Percentiles rank a stretch among this genome's conserved stretches.
Evolutionary conservation across 2,797 vertebrate species (phyloP).

Genomic region (Triplophysa bombifrons): DNA sequence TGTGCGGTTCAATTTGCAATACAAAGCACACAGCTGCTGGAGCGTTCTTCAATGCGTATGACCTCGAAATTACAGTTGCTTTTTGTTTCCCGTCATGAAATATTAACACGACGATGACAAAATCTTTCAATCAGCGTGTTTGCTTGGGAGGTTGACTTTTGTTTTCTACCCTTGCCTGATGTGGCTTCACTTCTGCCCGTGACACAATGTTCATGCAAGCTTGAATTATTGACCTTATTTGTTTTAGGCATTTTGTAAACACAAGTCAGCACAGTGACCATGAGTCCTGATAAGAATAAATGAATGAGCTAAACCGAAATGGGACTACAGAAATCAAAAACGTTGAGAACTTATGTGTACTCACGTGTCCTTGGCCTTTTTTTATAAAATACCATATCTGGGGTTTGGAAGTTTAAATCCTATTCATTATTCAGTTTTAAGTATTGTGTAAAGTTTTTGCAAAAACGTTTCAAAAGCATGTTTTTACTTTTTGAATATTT

Average conservation of each 20-base stretch:
- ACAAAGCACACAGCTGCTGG: slow-evolving; percentile 23
- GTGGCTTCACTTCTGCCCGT: not conserved
- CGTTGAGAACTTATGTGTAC: not conserved
- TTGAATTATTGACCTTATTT: slow-evolving; percentile 47
- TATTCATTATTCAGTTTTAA: not conserved
- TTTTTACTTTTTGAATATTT: too few species aligned
- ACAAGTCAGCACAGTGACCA: not conserved
- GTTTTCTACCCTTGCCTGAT: slow-evolving; percentile 19
- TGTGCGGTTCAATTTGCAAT: slow-evolving; percentile 13
- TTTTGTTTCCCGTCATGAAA: slow-evolving; percentile 40
- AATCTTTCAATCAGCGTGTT: slow-evolving; percentile 21
- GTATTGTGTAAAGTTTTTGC: not conserved
- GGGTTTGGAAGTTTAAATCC: not conserved
- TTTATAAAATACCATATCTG: not conserved
- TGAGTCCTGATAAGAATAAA: not conserved
- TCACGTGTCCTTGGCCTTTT: not conserved
- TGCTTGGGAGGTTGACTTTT: slow-evolving; percentile 19
- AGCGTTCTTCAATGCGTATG: slow-evolving; percentile 26
- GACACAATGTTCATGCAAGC: slow-evolving; percentile 3
- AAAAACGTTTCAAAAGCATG: too few species aligned
- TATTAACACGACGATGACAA: slow-evolving; percentile 48
- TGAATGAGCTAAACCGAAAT: not conserved
- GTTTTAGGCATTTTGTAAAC: not conserved
- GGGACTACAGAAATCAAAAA: too few species aligned
- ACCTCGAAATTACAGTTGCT: slow-evolving; percentile 48